These are phyloP conservation scores for Zaprionus vittiger DNA, from an alignment of 1,140 invertebrate species.

Conservation along the genomic window DNA sequence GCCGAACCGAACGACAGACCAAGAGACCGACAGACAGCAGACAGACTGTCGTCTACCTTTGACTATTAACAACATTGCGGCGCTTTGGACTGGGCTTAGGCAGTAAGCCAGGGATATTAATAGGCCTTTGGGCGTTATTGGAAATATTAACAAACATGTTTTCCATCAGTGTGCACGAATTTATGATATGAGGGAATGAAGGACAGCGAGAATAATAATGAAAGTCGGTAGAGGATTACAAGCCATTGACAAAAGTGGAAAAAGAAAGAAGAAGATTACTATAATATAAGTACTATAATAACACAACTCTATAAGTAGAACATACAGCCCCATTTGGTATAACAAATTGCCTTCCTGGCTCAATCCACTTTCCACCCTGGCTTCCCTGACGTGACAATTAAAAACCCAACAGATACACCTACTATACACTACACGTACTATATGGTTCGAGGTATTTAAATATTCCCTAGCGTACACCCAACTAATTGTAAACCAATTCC, in stretches of 20 bases:
- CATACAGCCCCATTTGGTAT: not conserved
- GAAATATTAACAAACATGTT: slow-evolving; percentile 74
- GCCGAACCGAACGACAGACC: slow-evolving; percentile 13
- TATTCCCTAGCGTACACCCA: not conserved
- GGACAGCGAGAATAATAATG: not conserved
- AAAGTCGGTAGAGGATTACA: not conserved
- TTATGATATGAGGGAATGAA: not conserved
- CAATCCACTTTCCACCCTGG: not conserved
- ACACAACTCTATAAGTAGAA: not conserved
- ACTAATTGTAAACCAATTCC: slow-evolving; percentile 48
- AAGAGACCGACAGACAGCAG: not conserved
- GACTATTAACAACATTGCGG: slow-evolving; percentile 68
- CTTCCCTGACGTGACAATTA: not conserved
- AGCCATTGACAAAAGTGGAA: too few relatives aligned
- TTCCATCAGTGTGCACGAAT: slow-evolving; percentile 26
- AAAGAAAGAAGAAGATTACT: not conserved
- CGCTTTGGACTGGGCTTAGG: not conserved
- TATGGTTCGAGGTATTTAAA: slow-evolving; percentile 7
- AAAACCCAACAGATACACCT: not conserved
- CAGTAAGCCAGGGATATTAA: slow-evolving; percentile 55
- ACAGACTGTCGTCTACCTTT: slow-evolving; percentile 33
- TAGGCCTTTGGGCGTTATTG: slow-evolving; percentile 66
- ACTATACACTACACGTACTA: not conserved
- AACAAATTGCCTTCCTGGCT: too few relatives aligned
- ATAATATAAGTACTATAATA: not conserved